phyloP scores from a whole-genome alignment of 92 coral and sea anemone genomes.

The Nematostella vectensis region DNA sequence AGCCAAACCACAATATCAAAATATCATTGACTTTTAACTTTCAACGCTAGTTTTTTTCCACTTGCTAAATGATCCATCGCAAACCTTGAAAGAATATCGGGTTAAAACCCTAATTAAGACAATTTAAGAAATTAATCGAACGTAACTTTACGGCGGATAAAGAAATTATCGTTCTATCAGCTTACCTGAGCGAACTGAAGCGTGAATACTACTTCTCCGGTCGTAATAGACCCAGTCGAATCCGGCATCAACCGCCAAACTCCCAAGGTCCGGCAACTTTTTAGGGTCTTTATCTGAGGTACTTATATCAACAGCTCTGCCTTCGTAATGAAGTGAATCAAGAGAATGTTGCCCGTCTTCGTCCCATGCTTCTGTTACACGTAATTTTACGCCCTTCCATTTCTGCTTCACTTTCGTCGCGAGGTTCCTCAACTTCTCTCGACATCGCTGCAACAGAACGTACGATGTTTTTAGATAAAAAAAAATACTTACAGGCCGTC shows the following conservation, averaged over 20 bases:
- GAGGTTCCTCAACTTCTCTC: constrained; percentile 67
- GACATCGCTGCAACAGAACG: constrained; percentile 77
- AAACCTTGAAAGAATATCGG: neutral
- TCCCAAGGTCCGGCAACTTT: constrained; percentile 74
- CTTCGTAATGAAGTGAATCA: constrained; percentile 93
- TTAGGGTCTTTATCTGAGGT: constrained; percentile 72
- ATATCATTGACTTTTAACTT: no score
- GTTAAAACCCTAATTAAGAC: constrained; percentile 4
- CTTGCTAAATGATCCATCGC: constrained; percentile 4
- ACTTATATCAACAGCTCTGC: constrained; percentile 95
- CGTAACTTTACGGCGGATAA: constrained; percentile 5
- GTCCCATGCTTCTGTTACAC: constrained; percentile 96
- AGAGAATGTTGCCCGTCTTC: constrained; percentile 50
- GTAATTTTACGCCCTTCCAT: constrained; percentile 75
- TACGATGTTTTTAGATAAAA: no score
- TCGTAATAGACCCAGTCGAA: constrained; percentile 92
- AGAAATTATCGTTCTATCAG: neutral
- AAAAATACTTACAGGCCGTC: no score
- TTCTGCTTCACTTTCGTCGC: constrained; percentile 54
- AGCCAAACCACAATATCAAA: no score
- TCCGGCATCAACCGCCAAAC: constrained; percentile 85
- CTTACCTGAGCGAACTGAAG: constrained; percentile 93
- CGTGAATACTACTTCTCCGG: constrained; percentile 64
- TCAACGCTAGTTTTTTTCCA: neutral
- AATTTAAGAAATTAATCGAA: constrained; percentile 1